Evolutionary conservation across 2,888 invertebrate genomes (phyloP).

Genomic region (Loripinus fragilis): DNA sequence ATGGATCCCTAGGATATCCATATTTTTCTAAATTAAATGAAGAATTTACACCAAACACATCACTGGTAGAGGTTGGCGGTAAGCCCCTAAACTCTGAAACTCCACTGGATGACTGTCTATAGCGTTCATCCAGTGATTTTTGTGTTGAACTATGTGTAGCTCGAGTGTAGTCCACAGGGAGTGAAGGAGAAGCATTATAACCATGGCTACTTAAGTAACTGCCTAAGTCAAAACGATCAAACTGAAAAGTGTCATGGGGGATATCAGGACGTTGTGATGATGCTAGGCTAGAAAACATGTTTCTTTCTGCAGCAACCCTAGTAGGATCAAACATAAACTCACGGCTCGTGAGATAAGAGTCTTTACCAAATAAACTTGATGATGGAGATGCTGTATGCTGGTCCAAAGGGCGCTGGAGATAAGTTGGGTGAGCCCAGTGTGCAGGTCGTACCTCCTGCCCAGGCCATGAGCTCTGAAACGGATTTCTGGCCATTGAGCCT

Average conservation of each 20-base stretch:
- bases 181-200: conserved; percentile 71
- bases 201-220: conserved; percentile 77
- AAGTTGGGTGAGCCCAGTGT: conserved; percentile 76
- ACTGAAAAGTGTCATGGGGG: conserved; percentile 71
- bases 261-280: conserved; percentile 72
- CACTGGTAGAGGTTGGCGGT: conserved; percentile 74
- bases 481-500: conserved; percentile 75
- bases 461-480: conserved; percentile 76
- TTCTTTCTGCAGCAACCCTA: conserved; percentile 71
- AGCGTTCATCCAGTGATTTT: conserved; percentile 81
- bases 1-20: conserved; percentile 76
- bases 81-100: conserved; percentile 78
- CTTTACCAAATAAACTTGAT: conserved; percentile 73
- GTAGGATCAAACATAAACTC: conserved; percentile 79
- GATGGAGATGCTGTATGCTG: conserved; percentile 72
- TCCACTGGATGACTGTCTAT: conserved; percentile 74
- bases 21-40: conserved; percentile 81
- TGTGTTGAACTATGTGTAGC: conserved; percentile 71
- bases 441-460: conserved; percentile 76
- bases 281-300: conserved; percentile 76
- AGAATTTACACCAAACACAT: conserved; percentile 79
- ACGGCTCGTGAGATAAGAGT: conserved; percentile 74
- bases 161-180: conserved; percentile 73
- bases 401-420: conserved; percentile 69
- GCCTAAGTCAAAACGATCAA: conserved; percentile 77